Conservation (phyloP, 2,113 vertebrate genomes). For the Pavo muticus region DNA sequence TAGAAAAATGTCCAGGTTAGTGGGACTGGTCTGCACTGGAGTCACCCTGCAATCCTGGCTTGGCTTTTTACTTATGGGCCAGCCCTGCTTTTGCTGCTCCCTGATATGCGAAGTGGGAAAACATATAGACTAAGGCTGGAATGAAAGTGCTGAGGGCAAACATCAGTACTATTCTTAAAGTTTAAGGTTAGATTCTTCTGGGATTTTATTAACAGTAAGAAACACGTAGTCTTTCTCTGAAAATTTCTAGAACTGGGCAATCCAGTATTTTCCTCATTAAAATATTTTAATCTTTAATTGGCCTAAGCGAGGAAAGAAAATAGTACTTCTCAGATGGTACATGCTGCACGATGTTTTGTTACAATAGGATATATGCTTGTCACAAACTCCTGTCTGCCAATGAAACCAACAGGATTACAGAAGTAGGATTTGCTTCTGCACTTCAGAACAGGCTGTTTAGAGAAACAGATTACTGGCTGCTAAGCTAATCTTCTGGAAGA, state of each 20-base stretch:
- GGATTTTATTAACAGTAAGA: accelerated
- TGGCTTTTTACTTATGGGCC: accelerated
- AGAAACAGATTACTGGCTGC: background rate
- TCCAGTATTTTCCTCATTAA: accelerated
- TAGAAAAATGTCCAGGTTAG: accelerated
- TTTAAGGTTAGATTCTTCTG: accelerated
- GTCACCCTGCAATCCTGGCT: accelerated
- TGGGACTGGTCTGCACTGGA: background rate
- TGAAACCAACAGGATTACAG: background rate
- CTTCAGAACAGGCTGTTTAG: background rate
- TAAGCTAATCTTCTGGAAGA: background rate
- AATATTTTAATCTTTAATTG: background rate
- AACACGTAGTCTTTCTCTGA: accelerated
- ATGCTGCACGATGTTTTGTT: background rate
- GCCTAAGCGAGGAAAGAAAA: accelerated
- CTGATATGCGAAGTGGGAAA: accelerated
- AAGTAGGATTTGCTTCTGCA: background rate
- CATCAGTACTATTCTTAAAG: accelerated
- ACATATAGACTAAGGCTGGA: accelerated
- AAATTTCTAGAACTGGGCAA: accelerated
- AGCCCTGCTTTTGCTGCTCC: accelerated
- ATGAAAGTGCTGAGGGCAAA: accelerated
- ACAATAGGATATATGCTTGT: background rate
- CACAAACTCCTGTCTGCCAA: background rate
- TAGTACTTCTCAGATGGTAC: background rate